These are phyloP conservation scores for Perognathus longimembris DNA, from an alignment of 2,113 vertebrate genomes.

Conservation along the genomic window DNA sequence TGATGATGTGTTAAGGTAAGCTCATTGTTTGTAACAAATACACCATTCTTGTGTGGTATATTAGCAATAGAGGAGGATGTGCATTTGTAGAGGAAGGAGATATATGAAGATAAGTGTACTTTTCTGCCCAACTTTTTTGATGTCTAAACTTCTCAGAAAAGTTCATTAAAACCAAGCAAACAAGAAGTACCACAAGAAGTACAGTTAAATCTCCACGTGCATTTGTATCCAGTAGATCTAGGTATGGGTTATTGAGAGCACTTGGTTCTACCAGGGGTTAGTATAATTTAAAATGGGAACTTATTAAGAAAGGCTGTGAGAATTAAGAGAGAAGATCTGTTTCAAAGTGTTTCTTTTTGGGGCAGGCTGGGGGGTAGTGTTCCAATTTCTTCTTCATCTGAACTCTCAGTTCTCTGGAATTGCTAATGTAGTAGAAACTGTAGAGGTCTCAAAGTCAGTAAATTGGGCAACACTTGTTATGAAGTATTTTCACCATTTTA, in stretches of 20 bases:
- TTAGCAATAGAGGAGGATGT: neutral
- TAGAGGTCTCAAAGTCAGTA: neutral
- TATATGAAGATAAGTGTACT: too few relatives aligned
- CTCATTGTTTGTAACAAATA: neutral
- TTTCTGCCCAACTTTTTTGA: neutral
- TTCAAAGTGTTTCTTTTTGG: neutral
- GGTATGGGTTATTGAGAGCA: neutral
- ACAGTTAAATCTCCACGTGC: neutral
- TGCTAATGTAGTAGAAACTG: neutral
- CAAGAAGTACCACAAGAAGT: neutral
- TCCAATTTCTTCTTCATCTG: neutral
- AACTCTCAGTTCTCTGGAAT: neutral
- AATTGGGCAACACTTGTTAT: neutral
- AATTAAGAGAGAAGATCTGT: neutral
- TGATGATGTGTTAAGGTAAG: neutral
- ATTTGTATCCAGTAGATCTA: neutral
- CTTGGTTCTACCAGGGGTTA: conserved; percentile 1
- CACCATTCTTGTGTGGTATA: neutral
- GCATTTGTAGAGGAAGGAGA: neutral
- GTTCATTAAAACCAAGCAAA: neutral
- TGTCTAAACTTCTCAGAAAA: neutral
- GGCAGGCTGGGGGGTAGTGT: neutral
- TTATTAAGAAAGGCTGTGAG: too few relatives aligned
- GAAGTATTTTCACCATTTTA: neutral
- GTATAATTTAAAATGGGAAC: neutral